These are phyloP conservation scores for Phenganax marumi DNA, from an alignment of 92 coral and sea anemone genomes.

Conservation along the genomic window DNA sequence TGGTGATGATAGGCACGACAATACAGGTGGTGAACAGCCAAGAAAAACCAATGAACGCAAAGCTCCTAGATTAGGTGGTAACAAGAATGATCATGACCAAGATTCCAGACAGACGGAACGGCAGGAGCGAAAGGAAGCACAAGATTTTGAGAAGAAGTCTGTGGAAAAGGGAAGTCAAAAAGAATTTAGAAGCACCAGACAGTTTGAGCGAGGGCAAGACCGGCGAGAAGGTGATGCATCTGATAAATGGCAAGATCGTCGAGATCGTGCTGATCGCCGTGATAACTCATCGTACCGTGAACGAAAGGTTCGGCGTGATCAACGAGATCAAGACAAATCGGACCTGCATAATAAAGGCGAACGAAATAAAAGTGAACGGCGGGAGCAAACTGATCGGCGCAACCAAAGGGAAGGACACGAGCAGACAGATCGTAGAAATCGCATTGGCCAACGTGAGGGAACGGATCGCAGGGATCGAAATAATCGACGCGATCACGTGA, in stretches of 20 bases:
- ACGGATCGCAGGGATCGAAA: background rate
- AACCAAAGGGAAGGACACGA: constrained; percentile 7
- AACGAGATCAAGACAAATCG: constrained; percentile 9
- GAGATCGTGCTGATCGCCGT: background rate
- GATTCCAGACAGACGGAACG: background rate
- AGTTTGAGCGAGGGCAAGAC: background rate
- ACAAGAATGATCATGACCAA: constrained; percentile 28
- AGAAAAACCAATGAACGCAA: constrained; percentile 15
- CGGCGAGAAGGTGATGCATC: too few species aligned
- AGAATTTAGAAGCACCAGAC: background rate
- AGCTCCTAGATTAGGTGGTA: constrained; percentile 19
- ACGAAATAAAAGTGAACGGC: background rate
- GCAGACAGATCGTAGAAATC: background rate
- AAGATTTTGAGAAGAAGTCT: background rate
- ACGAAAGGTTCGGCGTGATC: constrained; percentile 7
- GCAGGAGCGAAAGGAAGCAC: constrained; percentile 20
- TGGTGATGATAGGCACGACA: background rate
- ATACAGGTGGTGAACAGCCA: constrained; percentile 32
- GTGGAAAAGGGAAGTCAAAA: background rate
- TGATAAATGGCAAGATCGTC: too few species aligned
- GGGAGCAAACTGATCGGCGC: background rate
- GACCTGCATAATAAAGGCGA: background rate
- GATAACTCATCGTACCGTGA: background rate
- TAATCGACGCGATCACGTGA: background rate
- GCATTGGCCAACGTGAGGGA: background rate